Evolutionary conservation across 2,113 vertebrate genomes (phyloP).

Genomic region (Melanerpes formicivorus): DNA sequence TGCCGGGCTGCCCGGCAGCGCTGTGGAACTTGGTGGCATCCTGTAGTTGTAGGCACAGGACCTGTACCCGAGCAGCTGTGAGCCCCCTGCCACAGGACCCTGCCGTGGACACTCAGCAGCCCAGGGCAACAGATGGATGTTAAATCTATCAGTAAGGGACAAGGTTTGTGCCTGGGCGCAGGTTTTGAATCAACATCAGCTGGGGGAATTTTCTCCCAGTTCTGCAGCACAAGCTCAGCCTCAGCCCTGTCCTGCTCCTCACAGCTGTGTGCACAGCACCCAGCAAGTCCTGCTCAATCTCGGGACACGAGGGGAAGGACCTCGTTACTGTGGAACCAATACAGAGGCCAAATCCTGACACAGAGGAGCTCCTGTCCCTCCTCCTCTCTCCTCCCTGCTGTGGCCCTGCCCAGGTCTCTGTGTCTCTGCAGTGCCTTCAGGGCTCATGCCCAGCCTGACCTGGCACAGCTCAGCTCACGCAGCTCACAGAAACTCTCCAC

Average conservation of each 20-base stretch:
- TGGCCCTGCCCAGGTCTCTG: no score
- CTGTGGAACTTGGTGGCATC: neutral
- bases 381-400: neutral
- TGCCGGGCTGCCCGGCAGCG: conserved; percentile 1
- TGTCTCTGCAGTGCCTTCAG: neutral
- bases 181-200: neutral
- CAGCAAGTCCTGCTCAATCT: neutral
- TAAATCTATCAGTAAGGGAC: neutral
- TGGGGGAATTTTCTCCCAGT: neutral
- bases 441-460: neutral
- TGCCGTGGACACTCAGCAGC: neutral
- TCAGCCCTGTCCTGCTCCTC: neutral
- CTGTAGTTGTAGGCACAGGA: neutral
- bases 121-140: neutral
- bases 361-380: neutral
- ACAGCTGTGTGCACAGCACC: rapidly evolving
- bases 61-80: neutral
- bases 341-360: neutral
- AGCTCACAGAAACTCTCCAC: neutral
- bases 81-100: neutral
- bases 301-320: neutral
- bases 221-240: neutral
- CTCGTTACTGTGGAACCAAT: neutral
- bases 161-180: neutral
- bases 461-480: rapidly evolving